Base-by-base conservation (phyloP, 1,140 invertebrate genomes). In the Subanguina moxae region DNA sequence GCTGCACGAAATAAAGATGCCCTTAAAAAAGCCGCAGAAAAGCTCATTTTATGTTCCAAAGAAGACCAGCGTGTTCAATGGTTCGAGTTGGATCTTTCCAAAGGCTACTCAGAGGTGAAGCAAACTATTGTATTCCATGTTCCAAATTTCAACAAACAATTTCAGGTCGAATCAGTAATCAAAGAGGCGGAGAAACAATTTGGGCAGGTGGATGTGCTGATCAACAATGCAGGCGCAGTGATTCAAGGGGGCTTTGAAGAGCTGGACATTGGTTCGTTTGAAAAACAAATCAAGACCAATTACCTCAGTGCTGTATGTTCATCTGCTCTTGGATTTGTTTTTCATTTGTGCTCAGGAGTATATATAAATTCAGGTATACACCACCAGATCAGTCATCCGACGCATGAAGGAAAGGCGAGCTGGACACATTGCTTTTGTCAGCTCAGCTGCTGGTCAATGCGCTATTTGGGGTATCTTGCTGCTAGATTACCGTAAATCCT, bases 401-500 rank as follows among this genome's bases (percentile, higher is more conserved):
- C 56, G 70, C 71, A 64, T 73, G 80, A 63, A 80, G 58, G 25
- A 21, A 13, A 32, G 61, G n/a, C 63, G 57, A 28, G 89, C 77
- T 90, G 91, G 63, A 86, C 88, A 58, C 56, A 89, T 95, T 76
- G 88, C 93, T 0, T 81, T 82, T 56, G 79, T 81, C 8, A 90
- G 91, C 0, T 97, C 93, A 5, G 88, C 91, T 84, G 94, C 92
- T 65, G 91, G 90, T 21, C 86, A 96, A 64, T 82, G 94, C 74
- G 94, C 95, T 83, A 86, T 94, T 70, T 94, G 88, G 86, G 95
- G 95, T 0, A 11, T 3, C 3, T 38, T 38, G 32, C n/a, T n/a
- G n/a, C n/a, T n/a, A n/a, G n/a, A n/a, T n/a, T n/a, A n/a, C n/a
- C n/a, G n/a, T n/a, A n/a, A n/a, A n/a, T n/a, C n/a, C n/a, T n/a